Conservation (phyloP, 2,888 invertebrate genomes). For the Tuta absoluta region DNA sequence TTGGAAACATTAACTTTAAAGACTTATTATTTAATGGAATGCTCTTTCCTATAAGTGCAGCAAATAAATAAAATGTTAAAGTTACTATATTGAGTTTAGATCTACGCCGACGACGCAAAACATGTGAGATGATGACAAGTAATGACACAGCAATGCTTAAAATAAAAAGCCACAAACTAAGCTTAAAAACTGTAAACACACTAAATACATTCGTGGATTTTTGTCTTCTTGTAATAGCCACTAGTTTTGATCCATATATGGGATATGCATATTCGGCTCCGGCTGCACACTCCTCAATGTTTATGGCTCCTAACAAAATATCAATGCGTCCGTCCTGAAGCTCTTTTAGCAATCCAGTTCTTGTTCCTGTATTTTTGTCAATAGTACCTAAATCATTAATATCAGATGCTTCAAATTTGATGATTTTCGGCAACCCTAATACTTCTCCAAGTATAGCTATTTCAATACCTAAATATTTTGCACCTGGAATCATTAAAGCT, state of each 20-base stretch:
- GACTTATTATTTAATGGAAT: not conserved
- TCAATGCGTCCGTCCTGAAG: constrained; percentile 14
- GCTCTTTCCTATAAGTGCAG: not conserved
- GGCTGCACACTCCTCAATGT: not conserved
- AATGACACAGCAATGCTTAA: not conserved
- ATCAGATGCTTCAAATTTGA: not conserved
- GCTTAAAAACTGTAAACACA: not conserved
- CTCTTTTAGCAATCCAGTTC: constrained; percentile 20
- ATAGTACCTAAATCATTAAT: not conserved
- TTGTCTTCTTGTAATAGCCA: not conserved
- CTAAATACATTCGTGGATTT: not conserved
- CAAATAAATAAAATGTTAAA: not conserved
- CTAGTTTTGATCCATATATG: not conserved
- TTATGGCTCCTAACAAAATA: constrained; percentile 17
- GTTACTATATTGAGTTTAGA: not conserved
- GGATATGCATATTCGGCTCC: constrained; percentile 2
- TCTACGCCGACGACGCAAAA: too few relatives aligned
- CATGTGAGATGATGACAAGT: not conserved
- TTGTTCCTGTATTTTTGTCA: constrained; percentile 8
- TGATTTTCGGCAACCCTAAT: not conserved
- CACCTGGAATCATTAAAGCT: not conserved
- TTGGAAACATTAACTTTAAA: not conserved
- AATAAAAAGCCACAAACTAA: not conserved
- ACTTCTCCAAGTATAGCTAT: not conserved
- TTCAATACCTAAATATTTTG: constrained; percentile 9